Conservation (phyloP, 1,140 invertebrate species). For the Diachasma alloeum region DNA sequence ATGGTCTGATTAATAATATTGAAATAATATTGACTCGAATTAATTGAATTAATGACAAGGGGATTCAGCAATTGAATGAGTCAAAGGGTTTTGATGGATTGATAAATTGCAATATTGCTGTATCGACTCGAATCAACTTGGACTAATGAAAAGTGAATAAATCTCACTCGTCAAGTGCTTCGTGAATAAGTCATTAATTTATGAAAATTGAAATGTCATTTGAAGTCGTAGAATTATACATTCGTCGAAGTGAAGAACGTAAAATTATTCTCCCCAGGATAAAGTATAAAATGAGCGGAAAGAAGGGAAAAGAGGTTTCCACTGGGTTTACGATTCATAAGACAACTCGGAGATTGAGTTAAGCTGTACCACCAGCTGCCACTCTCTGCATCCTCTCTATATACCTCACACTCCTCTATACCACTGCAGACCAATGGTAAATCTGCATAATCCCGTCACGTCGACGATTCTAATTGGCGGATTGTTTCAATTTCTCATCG, state of each 20-base stretch:
- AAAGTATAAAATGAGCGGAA: not conserved
- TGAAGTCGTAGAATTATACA: not conserved
- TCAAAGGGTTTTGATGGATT: too few relatives aligned
- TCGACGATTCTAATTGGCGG: conserved; percentile 64
- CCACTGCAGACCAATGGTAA: conserved; percentile 36
- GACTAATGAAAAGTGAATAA: too few relatives aligned
- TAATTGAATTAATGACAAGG: too few relatives aligned
- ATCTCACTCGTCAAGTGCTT: too few relatives aligned
- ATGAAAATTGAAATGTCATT: not conserved
- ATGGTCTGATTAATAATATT: too few relatives aligned
- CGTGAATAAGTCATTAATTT: not conserved
- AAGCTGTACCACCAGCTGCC: conserved; percentile 56
- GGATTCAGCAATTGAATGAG: too few relatives aligned
- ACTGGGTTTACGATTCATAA: conserved; percentile 64
- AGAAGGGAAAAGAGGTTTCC: conserved; percentile 44
- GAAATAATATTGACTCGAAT: too few relatives aligned
- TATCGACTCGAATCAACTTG: too few relatives aligned
- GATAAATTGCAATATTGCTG: too few relatives aligned
- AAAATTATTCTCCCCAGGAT: not conserved
- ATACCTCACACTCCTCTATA: conserved; percentile 1
- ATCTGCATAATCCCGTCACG: conserved; percentile 64
- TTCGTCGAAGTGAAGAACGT: not conserved
- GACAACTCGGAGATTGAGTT: conserved; percentile 64
- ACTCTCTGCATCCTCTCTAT: conserved; percentile 45
- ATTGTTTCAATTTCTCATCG: conserved; percentile 62